phyloP scores from a whole-genome alignment of 1,140 invertebrate species.

The Chironomus striatipennis region DNA sequence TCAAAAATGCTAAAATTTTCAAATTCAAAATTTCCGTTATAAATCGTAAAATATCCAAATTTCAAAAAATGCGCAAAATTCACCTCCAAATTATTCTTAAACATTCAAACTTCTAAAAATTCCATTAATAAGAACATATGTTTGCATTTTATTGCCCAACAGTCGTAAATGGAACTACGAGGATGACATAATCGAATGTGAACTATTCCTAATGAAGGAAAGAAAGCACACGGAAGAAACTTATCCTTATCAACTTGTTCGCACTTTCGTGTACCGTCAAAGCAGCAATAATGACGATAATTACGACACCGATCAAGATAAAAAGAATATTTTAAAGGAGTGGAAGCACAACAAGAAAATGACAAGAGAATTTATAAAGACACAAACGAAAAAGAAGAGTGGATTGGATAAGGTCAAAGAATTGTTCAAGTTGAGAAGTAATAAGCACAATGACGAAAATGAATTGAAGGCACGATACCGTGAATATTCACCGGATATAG shows the following conservation, averaged over 20 bases:
- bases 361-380: slow-evolving; percentile 27
- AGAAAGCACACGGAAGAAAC: slow-evolving; percentile 43
- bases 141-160: too few relatives aligned
- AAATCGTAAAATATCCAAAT: too few relatives aligned
- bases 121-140: too few relatives aligned
- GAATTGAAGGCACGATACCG: slow-evolving; percentile 20
- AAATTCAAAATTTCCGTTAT: not conserved
- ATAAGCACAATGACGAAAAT: slow-evolving; percentile 46
- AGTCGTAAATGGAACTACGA: slow-evolving; percentile 35
- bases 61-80: too few relatives aligned
- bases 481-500: slow-evolving; percentile 17
- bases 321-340: slow-evolving; percentile 39
- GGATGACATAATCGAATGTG: slow-evolving; percentile 36
- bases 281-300: slow-evolving; percentile 52
- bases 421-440: slow-evolving; percentile 23
- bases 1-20: not conserved
- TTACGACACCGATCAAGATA: slow-evolving; percentile 48
- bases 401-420: slow-evolving; percentile 2
- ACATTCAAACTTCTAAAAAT: too few relatives aligned
- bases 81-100: too few relatives aligned
- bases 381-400: slow-evolving; percentile 21
- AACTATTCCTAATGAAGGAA: slow-evolving; percentile 42
- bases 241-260: slow-evolving; percentile 35
- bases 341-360: slow-evolving; percentile 29
- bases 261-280: slow-evolving; percentile 51